A percentile compares a stretch with the other conserved stretches of the same genome.
These are phyloP conservation scores for Drosophila cracens DNA, from an alignment of 2,888 invertebrate species.

Conservation along the genomic window DNA sequence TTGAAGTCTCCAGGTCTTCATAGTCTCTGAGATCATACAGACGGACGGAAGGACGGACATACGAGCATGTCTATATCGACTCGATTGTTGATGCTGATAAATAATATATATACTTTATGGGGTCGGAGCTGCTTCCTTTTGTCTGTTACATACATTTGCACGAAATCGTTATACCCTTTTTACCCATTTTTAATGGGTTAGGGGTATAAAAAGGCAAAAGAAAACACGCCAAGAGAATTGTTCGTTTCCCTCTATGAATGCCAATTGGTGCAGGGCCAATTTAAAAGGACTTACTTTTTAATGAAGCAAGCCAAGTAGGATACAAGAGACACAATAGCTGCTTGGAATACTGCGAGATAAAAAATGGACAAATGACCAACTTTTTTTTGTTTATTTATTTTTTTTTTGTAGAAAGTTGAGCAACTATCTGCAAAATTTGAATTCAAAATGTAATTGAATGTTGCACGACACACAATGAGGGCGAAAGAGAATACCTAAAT, in stretches of 20 bases:
- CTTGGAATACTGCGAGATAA: slow-evolving; percentile 5
- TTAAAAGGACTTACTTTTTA: slow-evolving; percentile 79
- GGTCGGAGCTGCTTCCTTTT: no score
- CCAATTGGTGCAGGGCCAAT: slow-evolving; percentile 67
- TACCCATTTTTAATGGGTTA: neutral
- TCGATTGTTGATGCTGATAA: neutral
- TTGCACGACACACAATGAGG: slow-evolving; percentile 62
- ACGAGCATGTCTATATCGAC: no score
- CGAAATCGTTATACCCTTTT: no score
- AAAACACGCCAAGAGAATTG: slow-evolving; percentile 22
- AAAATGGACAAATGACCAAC: slow-evolving; percentile 4
- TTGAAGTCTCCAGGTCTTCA: no score
- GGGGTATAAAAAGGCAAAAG: slow-evolving; percentile 6
- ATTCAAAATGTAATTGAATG: slow-evolving; percentile 53
- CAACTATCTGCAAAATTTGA: slow-evolving; percentile 43
- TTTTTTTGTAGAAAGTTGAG: slow-evolving; percentile 28
- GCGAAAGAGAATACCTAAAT: slow-evolving; percentile 35
- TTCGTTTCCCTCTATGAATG: slow-evolving; percentile 57
- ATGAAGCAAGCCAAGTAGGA: slow-evolving; percentile 65
- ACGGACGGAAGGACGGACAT: no score
- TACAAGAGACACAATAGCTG: slow-evolving; percentile 44
- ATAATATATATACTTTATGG: neutral
- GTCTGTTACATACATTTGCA: no score
- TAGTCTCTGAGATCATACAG: no score
- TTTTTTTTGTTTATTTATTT: neutral